Percentiles rank a stretch among this genome's conserved stretches.
Evolutionary conservation across 1,140 invertebrate genomes (phyloP).

Genomic region (Pseudomyrmex gracilis): DNA sequence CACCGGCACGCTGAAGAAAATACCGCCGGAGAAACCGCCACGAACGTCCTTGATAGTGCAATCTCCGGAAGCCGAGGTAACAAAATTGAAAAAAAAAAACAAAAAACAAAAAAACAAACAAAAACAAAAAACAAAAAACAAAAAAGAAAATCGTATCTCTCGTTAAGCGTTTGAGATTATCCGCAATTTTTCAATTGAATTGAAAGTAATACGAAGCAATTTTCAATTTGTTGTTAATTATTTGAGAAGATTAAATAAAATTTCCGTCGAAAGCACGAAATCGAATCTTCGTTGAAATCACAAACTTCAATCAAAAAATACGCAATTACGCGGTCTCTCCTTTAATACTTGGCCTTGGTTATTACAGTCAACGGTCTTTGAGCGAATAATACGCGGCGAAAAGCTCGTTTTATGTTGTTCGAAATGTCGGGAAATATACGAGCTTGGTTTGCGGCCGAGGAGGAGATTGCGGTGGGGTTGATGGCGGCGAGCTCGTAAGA

Average conservation of each 20-base stretch:
- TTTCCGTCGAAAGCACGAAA: no score
- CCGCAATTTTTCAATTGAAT: no score
- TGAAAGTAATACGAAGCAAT: no score
- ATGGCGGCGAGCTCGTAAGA: background rate
- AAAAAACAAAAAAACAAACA: background rate
- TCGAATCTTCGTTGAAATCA: no score
- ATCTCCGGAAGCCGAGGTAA: constrained; percentile 84
- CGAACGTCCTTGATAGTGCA: constrained; percentile 83
- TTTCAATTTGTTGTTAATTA: background rate
- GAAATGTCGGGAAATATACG: constrained; percentile 3
- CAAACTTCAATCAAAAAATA: background rate
- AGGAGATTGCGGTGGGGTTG: constrained; percentile 44
- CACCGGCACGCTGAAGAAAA: constrained; percentile 83
- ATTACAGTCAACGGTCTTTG: background rate
- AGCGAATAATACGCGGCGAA: background rate
- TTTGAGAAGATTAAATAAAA: background rate
- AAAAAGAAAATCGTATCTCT: background rate
- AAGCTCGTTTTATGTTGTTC: constrained; percentile 16
- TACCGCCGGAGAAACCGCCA: constrained; percentile 84
- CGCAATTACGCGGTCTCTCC: constrained; percentile 1
- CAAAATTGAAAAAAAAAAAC: constrained; percentile 28
- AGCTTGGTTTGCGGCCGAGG: background rate
- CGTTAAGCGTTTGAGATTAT: no score
- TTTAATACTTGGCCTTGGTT: background rate
- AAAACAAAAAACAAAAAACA: background rate